Conservation (phyloP, 2,888 invertebrate species). For the Zele albiditarsus region DNA sequence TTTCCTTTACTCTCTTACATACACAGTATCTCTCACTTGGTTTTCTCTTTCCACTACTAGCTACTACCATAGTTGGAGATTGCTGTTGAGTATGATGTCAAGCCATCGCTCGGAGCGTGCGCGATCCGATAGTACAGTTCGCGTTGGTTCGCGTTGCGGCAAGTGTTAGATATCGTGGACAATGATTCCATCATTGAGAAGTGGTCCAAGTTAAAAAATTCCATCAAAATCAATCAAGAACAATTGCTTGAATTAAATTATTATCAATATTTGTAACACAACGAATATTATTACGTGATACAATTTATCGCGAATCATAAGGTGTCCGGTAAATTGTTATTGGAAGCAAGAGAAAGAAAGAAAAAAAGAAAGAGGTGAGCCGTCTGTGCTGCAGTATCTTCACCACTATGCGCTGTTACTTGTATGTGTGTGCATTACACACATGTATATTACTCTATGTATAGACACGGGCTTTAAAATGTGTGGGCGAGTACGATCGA, state of each 20-base stretch:
- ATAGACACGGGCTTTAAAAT: constrained; percentile 28
- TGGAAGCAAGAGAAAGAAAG: background rate
- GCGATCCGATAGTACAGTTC: constrained; percentile 52
- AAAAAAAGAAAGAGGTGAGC: constrained; percentile 26
- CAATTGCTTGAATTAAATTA: background rate
- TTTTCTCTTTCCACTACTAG: constrained; percentile 35
- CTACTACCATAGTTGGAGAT: constrained; percentile 49
- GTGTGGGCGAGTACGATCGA: constrained; percentile 51
- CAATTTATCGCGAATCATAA: background rate
- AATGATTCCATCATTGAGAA: constrained; percentile 37
- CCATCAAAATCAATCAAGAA: background rate
- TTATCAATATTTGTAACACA: background rate
- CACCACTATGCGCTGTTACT: constrained; percentile 14
- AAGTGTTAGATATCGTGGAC: constrained; percentile 48
- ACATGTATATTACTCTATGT: constrained; percentile 23
- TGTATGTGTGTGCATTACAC: constrained; percentile 13
- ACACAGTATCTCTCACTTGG: constrained; percentile 16
- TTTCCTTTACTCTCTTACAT: background rate
- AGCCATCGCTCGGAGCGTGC: constrained; percentile 56
- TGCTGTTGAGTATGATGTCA: constrained; percentile 48
- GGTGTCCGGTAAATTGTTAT: constrained; percentile 3
- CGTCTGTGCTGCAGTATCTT: constrained; percentile 30
- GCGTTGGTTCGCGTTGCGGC: constrained; percentile 46
- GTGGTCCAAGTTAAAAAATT: constrained; percentile 20
- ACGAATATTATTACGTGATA: background rate